These are phyloP conservation scores for Harpagifer antarcticus DNA, from an alignment of 2,797 vertebrate species.

Conservation along the genomic window DNA sequence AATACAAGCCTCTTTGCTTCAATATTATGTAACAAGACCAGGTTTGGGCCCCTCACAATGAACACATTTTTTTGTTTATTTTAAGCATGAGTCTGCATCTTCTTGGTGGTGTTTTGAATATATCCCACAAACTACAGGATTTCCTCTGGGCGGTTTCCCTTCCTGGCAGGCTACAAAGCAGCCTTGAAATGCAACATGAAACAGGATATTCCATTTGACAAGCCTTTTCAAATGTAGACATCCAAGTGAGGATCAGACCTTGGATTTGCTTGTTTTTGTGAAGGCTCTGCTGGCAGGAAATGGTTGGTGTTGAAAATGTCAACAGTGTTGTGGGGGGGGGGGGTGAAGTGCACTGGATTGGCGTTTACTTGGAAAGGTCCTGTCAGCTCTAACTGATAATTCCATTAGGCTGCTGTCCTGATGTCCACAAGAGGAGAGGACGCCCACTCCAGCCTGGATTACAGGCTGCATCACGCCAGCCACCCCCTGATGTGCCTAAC, in stretches of 20 bases:
- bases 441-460: constrained; percentile 36
- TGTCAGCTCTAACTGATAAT: constrained; percentile 38
- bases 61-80: constrained; percentile 28
- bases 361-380: constrained; percentile 20
- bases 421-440: constrained; percentile 39
- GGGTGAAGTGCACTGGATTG: neutral
- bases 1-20: constrained; percentile 54
- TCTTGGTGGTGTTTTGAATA: constrained; percentile 12
- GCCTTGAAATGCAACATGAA: constrained; percentile 51
- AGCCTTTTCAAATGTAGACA: constrained; percentile 27
- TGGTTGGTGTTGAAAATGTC: constrained; percentile 21
- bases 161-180: constrained; percentile 55
- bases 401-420: constrained; percentile 30
- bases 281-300: constrained; percentile 20
- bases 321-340: constrained; percentile 5
- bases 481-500: constrained; percentile 51
- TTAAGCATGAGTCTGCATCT: constrained; percentile 23
- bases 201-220: constrained; percentile 53
- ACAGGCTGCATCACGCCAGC: constrained; percentile 47
- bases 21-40: constrained; percentile 64
- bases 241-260: constrained; percentile 32
- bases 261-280: constrained; percentile 6
- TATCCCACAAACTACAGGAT: constrained; percentile 58
- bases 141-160: constrained; percentile 58
- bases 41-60: constrained; percentile 24